phyloP scores from a whole-genome alignment of 2,888 invertebrate genomes.

The Axea sp. region DNA sequence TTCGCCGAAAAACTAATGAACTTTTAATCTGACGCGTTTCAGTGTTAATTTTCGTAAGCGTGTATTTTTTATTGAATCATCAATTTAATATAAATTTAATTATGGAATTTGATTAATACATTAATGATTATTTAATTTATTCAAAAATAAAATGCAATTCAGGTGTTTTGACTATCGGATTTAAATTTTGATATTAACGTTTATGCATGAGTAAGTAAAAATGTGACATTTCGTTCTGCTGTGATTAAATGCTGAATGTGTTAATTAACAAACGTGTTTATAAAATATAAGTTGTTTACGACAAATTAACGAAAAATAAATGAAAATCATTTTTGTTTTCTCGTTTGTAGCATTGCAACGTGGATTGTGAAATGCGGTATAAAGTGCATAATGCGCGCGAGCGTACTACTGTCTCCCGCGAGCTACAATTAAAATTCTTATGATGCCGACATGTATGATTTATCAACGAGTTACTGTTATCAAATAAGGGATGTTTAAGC shows the following conservation, averaged over 20 bases:
- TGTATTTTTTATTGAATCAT: too few relatives aligned
- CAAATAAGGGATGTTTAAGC: slow-evolving; percentile 35
- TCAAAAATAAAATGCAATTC: too few relatives aligned
- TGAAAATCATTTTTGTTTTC: slow-evolving; percentile 13
- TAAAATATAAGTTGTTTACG: slow-evolving; percentile 7
- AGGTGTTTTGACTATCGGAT: too few relatives aligned
- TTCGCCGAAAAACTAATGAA: too few relatives aligned
- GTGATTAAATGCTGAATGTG: slow-evolving; percentile 4
- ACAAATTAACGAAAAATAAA: slow-evolving; percentile 7
- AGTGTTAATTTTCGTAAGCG: too few relatives aligned
- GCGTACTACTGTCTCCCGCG: slow-evolving; percentile 23
- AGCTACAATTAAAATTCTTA: slow-evolving; percentile 36
- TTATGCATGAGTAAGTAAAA: too few relatives aligned
- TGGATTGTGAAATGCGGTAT: slow-evolving; percentile 39
- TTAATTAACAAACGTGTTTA: slow-evolving; percentile 7
- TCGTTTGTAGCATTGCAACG: slow-evolving; percentile 9
- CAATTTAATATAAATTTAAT: too few relatives aligned
- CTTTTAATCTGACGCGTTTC: too few relatives aligned
- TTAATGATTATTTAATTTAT: too few relatives aligned
- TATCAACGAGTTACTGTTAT: slow-evolving; percentile 21
- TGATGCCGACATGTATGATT: slow-evolving; percentile 9
- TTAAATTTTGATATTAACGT: too few relatives aligned
- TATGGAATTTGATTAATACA: too few relatives aligned
- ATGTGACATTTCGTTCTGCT: too few relatives aligned
- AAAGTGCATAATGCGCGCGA: slow-evolving; percentile 48